Base-by-base conservation (phyloP, 2,888 invertebrate genomes). In the Cetonia aurata region DNA sequence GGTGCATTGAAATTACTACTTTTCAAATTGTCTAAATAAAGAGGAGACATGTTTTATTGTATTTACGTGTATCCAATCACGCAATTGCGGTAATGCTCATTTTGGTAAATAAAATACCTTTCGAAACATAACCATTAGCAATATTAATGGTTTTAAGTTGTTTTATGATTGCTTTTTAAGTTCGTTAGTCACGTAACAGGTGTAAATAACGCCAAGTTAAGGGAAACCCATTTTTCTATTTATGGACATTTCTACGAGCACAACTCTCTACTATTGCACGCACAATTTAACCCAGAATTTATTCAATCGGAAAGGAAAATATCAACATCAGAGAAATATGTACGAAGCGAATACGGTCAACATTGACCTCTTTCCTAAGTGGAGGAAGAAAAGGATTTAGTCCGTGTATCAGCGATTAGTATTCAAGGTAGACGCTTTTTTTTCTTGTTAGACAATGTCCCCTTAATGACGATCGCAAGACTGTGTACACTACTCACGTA, bases 391-490 rank as follows among this genome's bases (percentile, higher is more conserved):
- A 62, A 59, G 62, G 62, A 62, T 62, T 62, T 48, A 48, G 62
- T 37, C 10, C 48, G 31, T 48, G 31, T 15, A 33, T 59, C 25
- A 31, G 15, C 48, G 31, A 48, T 62, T 62, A n/a, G 48, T 62
- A 62, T 62, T 62, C 62, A 50, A n/a, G 15, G 48, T 48, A 50
- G 17, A 42, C 9, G 6, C 31, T 60, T 62, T 48, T 31, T 33
- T 62, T 59, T 62, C 62, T 62, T 62, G 48, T 62, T 48, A 48
- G 48, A 62, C 62, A 62, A 62, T 62, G 62, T 62, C 62, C 37
- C 33, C 48, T 50, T 62, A 48, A 62, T 62, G 48, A 62, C 62
- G 31, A 57, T 41, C 41, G 37, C 15, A 15, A 17, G 57, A 57
- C 41, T 41, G 41, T 15, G 17, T 41, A 57, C 17, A 41, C 57